Evolutionary conservation across 2,888 invertebrate genomes (phyloP), one percentile per base, ranked within the genome.

Genomic region (Fragum fragum): DNA sequence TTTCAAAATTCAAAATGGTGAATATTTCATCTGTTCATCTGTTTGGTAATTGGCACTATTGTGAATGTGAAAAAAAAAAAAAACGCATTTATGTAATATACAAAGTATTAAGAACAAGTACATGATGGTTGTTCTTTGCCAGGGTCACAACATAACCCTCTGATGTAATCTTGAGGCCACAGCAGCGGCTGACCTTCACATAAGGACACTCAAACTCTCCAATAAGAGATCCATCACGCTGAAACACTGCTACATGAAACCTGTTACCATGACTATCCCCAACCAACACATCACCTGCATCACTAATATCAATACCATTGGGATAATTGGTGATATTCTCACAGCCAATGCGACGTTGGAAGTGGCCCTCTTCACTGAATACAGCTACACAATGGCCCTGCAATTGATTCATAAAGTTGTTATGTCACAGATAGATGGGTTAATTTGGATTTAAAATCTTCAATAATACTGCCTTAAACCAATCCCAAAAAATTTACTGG

Each of bases 61-160:
- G 14, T 47, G n/a, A 47, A 47, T 47, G 47, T 47, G 47, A 18
- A 47, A 39, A 39, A 39, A 39, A 6, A 39, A 6, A 39, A 63
- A n/a, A 66, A 66, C 66, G 1, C 26, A 47, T 53, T 85, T 90
- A 93, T 74, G 90, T 87, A 76, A 93, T 92, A 89, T 95, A 95
- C 73, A 95, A 91, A 11, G 95, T 95, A 87, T 95, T 94, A 42
- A 99, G 96, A 95, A 99, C 98, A 95, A 99, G 96, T 93, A 99
- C 99, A 95, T 99, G 98, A 95, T 99, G 99, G 96, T 99, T 99
- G 96, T 99, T 99, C 96, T 99, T 99, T 95, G 99, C 99, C 95
- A 99, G 95, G 88, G 99, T 95, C 73, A 95, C 94, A 92, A 99
- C 97, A 95, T 98, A 98, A 90, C 99, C 99, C 95, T 99, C 98